phyloP scores from a whole-genome alignment of 2,113 vertebrate genomes.

The Tachuris rubrigastra region DNA sequence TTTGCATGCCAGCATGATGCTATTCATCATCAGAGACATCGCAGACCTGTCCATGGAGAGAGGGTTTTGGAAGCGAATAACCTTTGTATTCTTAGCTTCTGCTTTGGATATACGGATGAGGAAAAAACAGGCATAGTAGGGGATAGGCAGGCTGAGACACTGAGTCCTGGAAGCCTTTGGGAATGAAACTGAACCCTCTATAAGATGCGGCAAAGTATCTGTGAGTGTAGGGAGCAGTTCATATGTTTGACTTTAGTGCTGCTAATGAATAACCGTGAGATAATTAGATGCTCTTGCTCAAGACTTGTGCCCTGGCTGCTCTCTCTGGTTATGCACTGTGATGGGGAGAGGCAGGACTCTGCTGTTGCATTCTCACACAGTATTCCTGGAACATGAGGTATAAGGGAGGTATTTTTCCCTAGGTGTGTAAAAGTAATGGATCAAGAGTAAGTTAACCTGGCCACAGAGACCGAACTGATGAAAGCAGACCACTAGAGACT shows the following conservation, averaged over 20 bases:
- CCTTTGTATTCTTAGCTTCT: slow-evolving; percentile 20
- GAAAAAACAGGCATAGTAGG: background rate
- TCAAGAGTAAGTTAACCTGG: background rate
- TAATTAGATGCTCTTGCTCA: background rate
- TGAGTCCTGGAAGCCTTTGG: background rate
- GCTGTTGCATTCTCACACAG: background rate
- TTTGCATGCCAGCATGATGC: slow-evolving; percentile 36
- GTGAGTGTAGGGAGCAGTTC: background rate
- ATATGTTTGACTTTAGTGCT: background rate
- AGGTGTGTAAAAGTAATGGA: background rate
- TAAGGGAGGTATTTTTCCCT: background rate
- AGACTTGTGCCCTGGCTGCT: background rate
- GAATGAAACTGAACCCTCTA: background rate
- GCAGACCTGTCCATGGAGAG: background rate
- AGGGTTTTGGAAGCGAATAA: slow-evolving; percentile 18
- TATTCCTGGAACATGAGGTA: background rate
- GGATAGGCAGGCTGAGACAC: background rate
- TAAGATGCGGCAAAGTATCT: background rate
- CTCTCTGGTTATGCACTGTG: background rate
- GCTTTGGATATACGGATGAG: background rate
- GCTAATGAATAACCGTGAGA: background rate
- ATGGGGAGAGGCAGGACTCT: background rate
- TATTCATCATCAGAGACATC: slow-evolving; percentile 18
- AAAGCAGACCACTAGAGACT: background rate
- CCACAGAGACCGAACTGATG: background rate